A percentile compares a stretch with the other conserved stretches of the same genome.
Evolutionary conservation across 2,797 vertebrate species (phyloP).

Genomic region (Crotalus adamanteus): DNA sequence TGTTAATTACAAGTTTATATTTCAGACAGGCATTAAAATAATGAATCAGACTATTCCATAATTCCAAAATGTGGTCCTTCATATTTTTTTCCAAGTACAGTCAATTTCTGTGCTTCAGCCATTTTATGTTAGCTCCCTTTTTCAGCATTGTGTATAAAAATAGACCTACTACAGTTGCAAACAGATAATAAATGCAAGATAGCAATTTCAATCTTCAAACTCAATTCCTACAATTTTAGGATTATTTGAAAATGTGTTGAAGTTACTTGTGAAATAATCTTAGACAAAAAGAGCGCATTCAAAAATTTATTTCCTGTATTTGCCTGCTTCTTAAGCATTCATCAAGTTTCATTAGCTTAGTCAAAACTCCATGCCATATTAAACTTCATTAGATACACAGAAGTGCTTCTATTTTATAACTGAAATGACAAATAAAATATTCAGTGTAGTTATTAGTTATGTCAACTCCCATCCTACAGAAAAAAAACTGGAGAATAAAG

Average conservation of each 20-base stretch:
- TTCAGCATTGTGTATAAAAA: not conserved
- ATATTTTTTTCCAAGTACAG: not conserved
- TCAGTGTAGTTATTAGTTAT: not conserved
- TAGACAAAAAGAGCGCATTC: not conserved
- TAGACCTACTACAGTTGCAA: not conserved
- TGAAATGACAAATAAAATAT: not conserved
- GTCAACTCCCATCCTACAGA: not conserved
- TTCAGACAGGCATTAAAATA: not conserved
- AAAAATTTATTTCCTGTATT: not conserved
- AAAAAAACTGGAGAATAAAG: not conserved
- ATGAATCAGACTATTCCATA: not conserved
- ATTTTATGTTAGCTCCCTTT: not conserved
- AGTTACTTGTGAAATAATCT: not conserved
- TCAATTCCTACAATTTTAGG: not conserved
- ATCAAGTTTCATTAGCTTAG: not conserved
- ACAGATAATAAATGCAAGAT: not conserved
- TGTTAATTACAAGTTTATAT: not conserved
- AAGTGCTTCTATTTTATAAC: not conserved
- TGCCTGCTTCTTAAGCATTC: not conserved
- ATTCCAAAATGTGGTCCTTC: not conserved
- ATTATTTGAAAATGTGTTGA: not conserved
- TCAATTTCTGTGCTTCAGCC: not conserved
- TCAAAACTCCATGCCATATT: not conserved
- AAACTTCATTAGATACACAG: not conserved
- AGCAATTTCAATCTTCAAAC: not conserved